Evolutionary conservation across 2,888 invertebrate species (phyloP), one percentile per base, ranked within the genome.

Genomic region (Rapana venosa): DNA sequence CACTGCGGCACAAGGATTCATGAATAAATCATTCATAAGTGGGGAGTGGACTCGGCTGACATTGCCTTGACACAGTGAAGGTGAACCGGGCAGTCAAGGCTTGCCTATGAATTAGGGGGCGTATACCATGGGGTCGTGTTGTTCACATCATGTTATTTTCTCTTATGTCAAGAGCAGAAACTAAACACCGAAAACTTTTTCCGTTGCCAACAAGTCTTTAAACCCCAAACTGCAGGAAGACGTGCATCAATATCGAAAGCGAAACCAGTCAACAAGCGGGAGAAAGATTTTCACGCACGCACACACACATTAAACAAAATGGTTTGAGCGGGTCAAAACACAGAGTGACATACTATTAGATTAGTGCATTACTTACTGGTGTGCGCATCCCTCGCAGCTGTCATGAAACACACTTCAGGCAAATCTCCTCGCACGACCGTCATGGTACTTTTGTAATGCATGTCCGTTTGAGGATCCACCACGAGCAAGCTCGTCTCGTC

Each of bases 401-500:
- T 61, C 22, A 87, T 66, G 26, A 77, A 66, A 6, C 30, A 56
- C 83, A 92, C 94, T 88, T 94, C 93, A 74, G 93, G 90, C 91
- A 94, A 91, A 74, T 94, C 94, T 88, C 93, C 93, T n/a, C 92
- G 89, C 0, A 95, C 93, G 22, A 94, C 93, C 35, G 92, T 96
- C 95, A 97, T 97, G 94, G 97, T 96, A 90, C 97, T 96, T 95
- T 97, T 97, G 96, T 97, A 98, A 97, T 97, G 97, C 92, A 97
- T 97, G 93, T 98, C 98, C 84, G 98, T 97, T 93, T 97, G 97
- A 70, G 97, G 97, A 95, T 98, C 97, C 92, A 98, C 97, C 91
- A 99, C 98, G 93, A 99, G 97, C 94, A 99, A 97, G 95, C 97
- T 98, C 20, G 99, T 99, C 96, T 99, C 98, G 94, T 98, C 97